Base-by-base conservation (phyloP, 1,140 invertebrate species). In the Musca vetustissima region DNA sequence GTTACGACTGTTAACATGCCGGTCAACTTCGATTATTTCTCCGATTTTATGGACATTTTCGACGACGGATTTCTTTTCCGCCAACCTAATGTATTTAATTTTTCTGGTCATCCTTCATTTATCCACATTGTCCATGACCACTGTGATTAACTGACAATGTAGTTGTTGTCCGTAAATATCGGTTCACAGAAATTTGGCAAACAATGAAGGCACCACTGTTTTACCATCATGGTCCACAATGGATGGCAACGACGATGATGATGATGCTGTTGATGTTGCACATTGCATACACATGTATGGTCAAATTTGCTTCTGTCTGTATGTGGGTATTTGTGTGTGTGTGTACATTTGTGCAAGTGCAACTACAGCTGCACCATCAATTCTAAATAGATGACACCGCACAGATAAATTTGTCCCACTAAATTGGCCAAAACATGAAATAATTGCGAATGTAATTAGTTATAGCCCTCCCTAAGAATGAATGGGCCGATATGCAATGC, bases 371-470 rank as follows among this genome's bases (percentile, higher is more conserved):
- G 53, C 66, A 75, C 74, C 75, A 79, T 80, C 76, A 80, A 81
- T 81, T 81, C 79, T 79, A 81, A 81, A 74, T 76, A 81, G 79
- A 81, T 81, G 77, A 81, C 79, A 81, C 79, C 76, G 77, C 75
- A 71, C 77, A 79, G 79, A 81, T 81, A 81, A 81, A 81, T 81
- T 81, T 80, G 79, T 78, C 79, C 79, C 71, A 81, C 77, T 80
- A 81, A 81, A 81, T 81, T 81, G 77, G 77, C 79, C 79, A 78
- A 81, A 81, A 81, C 79, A 81, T 81, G 79, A 81, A 81, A 81
- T 81, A 81, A 81, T 81, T 81, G 79, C 79, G 79, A 81, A 81
- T 81, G 79, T 81, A 81, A 81, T 81, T 81, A 81, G 78, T 80
- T 80, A 78, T 80, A 61, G 57, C 57, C 57, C 57, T n/a, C n/a